phyloP scores from a whole-genome alignment of 2,113 vertebrate genomes.

The Gobius niger region DNA sequence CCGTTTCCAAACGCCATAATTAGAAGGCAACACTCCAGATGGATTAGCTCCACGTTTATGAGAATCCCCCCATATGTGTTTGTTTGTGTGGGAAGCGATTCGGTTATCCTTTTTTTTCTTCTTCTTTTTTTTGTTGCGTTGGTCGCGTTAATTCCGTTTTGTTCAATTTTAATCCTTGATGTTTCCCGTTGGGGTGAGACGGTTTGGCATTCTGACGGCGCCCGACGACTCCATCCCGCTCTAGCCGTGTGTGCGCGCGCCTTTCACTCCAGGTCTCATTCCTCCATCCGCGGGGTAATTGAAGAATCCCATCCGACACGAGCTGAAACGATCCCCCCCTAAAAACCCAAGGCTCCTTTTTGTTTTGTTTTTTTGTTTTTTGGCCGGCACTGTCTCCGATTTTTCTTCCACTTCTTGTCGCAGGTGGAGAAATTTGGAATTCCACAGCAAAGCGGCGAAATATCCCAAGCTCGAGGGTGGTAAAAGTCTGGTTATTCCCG shows the following conservation, averaged over 20 bases:
- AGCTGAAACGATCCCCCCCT: conserved; percentile 19
- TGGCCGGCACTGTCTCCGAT: background rate
- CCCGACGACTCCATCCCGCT: conserved; percentile 63
- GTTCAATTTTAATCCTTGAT: conserved; percentile 44
- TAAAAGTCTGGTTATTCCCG: conserved; percentile 47
- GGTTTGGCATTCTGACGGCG: conserved; percentile 63
- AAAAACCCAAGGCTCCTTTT: background rate
- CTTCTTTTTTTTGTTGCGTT: no score
- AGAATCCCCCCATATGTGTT: conserved; percentile 16
- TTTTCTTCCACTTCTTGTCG: conserved; percentile 19
- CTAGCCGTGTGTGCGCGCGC: conserved; percentile 45
- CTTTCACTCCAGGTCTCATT: conserved; percentile 60
- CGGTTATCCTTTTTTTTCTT: conserved; percentile 55
- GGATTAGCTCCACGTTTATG: conserved; percentile 32
- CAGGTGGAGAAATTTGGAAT: conserved; percentile 48
- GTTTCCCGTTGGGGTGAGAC: conserved; percentile 66
- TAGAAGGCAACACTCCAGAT: conserved; percentile 63
- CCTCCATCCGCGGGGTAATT: conserved; percentile 47
- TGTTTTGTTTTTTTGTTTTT: conserved; percentile 18
- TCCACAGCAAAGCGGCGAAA: conserved; percentile 34
- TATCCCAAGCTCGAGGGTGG: conserved; percentile 26
- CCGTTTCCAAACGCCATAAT: conserved; percentile 57
- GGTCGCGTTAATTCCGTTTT: conserved; percentile 52
- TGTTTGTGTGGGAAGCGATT: background rate
- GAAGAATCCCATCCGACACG: conserved; percentile 53